Percentiles rank a stretch among this genome's conserved stretches.
Conservation (phyloP, 92 coral and sea anemone species). For the Micromussa lordhowensis region DNA sequence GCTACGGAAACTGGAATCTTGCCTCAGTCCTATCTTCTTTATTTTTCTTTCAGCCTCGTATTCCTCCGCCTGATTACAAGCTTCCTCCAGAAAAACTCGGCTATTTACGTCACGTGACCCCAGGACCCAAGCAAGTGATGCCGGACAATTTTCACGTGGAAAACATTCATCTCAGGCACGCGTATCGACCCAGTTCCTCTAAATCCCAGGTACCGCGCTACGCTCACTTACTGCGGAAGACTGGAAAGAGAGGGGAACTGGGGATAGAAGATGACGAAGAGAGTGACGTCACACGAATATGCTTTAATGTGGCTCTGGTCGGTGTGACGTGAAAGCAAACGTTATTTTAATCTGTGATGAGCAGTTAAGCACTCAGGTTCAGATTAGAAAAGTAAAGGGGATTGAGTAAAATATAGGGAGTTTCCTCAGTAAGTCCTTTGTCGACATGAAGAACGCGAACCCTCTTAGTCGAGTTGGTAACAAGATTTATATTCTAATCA, state of each 20-base stretch:
- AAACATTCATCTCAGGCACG: constrained; percentile 22
- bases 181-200: background rate
- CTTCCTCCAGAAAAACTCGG: constrained; percentile 49
- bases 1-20: too few relatives aligned
- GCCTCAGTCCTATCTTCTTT: background rate
- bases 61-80: constrained; percentile 46
- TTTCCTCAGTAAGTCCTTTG: too few relatives aligned
- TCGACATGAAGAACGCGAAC: too few relatives aligned
- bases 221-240: constrained; percentile 81
- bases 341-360: background rate
- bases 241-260: constrained; percentile 76
- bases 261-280: constrained; percentile 74
- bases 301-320: constrained; percentile 69
- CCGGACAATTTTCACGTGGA: constrained; percentile 36
- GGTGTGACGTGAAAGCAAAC: constrained; percentile 53
- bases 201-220: constrained; percentile 35
- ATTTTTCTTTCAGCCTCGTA: constrained; percentile 35
- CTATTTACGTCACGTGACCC: constrained; percentile 47
- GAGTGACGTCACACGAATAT: constrained; percentile 74
- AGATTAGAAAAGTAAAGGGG: background rate
- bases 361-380: background rate
- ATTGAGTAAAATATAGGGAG: too few relatives aligned
- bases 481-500: too few relatives aligned
- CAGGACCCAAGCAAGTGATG: constrained; percentile 23
- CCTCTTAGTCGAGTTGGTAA: too few relatives aligned